Base-by-base conservation (phyloP, 2,888 invertebrate species). In the Drosophila affinis region DNA sequence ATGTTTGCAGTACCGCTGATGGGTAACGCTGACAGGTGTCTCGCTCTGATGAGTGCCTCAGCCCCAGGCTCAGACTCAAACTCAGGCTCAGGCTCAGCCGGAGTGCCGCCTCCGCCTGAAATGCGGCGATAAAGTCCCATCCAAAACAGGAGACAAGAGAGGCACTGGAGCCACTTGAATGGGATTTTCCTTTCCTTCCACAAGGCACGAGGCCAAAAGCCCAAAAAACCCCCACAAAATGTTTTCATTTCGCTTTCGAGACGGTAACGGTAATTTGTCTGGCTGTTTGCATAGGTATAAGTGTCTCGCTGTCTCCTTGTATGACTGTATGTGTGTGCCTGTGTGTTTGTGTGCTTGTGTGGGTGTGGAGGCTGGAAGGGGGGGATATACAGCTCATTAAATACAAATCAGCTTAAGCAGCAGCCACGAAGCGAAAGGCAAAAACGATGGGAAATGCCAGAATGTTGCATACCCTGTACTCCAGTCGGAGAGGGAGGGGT, bases 381-480 rank as follows among this genome's bases (percentile, higher is more conserved):
- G 27, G 27, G 65, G 65, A 80, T 77, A 77, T 73, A 75, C 75
- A 85, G 83, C 88, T 87, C 85, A 86, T 87, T 87, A 86, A 83
- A 83, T 79, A 74, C 78, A 86, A 86, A 86, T 83, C 85, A 86
- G 85, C 85, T 87, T 86, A 79, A 76, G 63, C 78, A 76, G 63
- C 65, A 62, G 57, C 67, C 72, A 55, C 64, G 52, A 27, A 48
- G 17, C 45, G 45, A 47, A 45, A 17, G 10, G 18, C 54, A 39
- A 32, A 32, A 17, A 7, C 14, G 32, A n/a, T 24, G 39, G 14
- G 32, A 57, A 32, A 18, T 29, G 32, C 29, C 47, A 57, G 47
- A 18, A 54, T 21, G 14, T 34, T 57, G 45, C 34, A 34, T 34
- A 2, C 34, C 10, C 34, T 34, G 12, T 14, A 14, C 34, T 14